Evolutionary conservation across 2,113 vertebrate genomes (phyloP).

Genomic region (Perognathus longimembris): DNA sequence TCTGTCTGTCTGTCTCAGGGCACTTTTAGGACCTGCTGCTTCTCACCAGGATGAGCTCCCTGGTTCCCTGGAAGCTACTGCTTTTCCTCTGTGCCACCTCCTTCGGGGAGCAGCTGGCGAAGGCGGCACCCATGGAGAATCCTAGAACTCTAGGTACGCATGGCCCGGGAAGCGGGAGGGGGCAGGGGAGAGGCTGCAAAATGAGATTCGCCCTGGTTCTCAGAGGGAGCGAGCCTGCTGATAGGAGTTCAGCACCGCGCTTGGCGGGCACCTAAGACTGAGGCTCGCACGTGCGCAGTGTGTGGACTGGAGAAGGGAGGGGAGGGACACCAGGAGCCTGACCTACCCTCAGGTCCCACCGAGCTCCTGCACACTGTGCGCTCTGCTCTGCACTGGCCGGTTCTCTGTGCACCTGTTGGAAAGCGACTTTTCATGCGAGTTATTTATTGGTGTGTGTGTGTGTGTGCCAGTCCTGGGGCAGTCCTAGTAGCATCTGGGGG

Average conservation of each 20-base stretch:
- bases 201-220: neutral
- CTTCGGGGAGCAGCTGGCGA: constrained; percentile 67
- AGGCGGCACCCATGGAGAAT: constrained; percentile 6
- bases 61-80: constrained; percentile 70
- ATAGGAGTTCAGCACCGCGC: neutral
- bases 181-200: neutral
- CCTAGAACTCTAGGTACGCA: constrained; percentile 78
- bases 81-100: constrained; percentile 77
- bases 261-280: neutral
- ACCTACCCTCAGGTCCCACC: no score
- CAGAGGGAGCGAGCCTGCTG: neutral
- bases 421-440: neutral
- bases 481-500: no score
- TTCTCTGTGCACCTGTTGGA: neutral
- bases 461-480: neutral
- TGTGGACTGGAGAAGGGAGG: neutral
- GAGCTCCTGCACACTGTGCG: no score
- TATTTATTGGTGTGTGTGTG: neutral
- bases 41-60: constrained; percentile 71
- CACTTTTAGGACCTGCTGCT: neutral
- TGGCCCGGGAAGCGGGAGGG: neutral
- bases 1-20: neutral
- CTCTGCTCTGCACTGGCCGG: neutral
- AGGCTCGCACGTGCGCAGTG: rapidly evolving
- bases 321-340: neutral